These are phyloP conservation scores for Gari tellinella DNA, from an alignment of 2,888 invertebrate species.

Conservation along the genomic window DNA sequence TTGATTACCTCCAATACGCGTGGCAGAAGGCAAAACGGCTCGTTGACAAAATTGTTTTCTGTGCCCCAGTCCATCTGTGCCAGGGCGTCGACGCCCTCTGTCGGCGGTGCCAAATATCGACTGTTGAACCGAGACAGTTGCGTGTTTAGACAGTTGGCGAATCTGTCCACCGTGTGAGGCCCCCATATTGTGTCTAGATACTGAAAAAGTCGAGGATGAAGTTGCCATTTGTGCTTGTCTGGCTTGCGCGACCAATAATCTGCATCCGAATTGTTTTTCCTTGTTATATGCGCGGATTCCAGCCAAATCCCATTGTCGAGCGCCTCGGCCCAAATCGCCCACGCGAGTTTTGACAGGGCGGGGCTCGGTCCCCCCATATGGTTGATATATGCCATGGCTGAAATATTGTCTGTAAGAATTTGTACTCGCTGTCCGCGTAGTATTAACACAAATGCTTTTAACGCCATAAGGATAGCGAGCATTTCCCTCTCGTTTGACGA, in stretches of 20 bases:
- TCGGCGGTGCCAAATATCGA: constrained; percentile 23
- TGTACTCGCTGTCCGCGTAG: constrained; percentile 2
- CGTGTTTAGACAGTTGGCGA: constrained; percentile 22
- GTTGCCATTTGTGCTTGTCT: constrained; percentile 36
- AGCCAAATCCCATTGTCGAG: constrained; percentile 32
- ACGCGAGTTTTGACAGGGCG: constrained; percentile 17
- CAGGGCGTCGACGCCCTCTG: constrained; percentile 28
- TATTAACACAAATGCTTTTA: neutral
- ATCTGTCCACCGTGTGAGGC: constrained; percentile 27
- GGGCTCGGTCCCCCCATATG: constrained; percentile 32
- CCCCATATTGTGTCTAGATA: constrained; percentile 33
- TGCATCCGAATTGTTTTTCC: constrained; percentile 21
- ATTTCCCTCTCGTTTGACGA: constrained; percentile 19
- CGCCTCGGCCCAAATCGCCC: constrained; percentile 31
- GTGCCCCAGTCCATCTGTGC: constrained; percentile 30
- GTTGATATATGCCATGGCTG: constrained; percentile 37
- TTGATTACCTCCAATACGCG: constrained; percentile 20
- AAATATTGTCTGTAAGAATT: constrained; percentile 29
- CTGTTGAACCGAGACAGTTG: constrained; percentile 36
- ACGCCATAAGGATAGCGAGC: constrained; percentile 13
- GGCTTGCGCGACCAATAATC: constrained; percentile 38
- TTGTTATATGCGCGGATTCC: constrained; percentile 28
- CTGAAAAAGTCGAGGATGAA: constrained; percentile 21
- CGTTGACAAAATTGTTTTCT: constrained; percentile 46
- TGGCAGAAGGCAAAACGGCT: constrained; percentile 32